Conservation (phyloP, 1,140 invertebrate genomes). For the Orius laevigatus region DNA sequence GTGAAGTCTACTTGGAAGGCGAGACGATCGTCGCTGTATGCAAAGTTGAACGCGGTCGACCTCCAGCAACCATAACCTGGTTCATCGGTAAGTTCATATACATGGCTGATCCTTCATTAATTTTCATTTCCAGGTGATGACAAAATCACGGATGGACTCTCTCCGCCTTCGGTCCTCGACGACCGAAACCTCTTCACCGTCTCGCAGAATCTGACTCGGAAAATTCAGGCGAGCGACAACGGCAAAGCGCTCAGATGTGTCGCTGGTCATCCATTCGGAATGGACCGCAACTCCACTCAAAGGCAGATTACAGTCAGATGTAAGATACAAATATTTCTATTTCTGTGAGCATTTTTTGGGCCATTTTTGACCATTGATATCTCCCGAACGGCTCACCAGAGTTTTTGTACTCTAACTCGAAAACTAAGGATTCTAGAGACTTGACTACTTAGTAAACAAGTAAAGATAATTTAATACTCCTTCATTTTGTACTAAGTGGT, state of each 20-base stretch:
- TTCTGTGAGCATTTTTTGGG: background rate
- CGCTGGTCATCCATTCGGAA: constrained; percentile 42
- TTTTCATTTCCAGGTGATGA: constrained; percentile 35
- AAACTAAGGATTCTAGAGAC: no score
- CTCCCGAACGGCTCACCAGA: no score
- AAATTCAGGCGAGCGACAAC: constrained; percentile 42
- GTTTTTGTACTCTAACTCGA: no score
- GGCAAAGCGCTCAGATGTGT: constrained; percentile 43
- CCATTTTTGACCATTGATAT: no score
- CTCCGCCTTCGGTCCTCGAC: constrained; percentile 14
- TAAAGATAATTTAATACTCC: background rate
- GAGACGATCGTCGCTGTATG: constrained; percentile 44
- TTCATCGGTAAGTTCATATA: constrained; percentile 38
- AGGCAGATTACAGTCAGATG: constrained; percentile 39
- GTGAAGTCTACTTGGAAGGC: constrained; percentile 34
- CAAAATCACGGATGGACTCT: constrained; percentile 36
- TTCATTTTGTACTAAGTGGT: no score
- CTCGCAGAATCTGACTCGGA: constrained; percentile 42
- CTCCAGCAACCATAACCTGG: constrained; percentile 52
- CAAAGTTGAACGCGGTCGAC: constrained; percentile 45
- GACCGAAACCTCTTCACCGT: constrained; percentile 30
- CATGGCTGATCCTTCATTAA: no score
- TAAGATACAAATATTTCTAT: constrained; percentile 28
- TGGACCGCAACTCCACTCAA: constrained; percentile 24
- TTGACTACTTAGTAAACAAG: background rate